phyloP scores from a whole-genome alignment of 2,888 invertebrate genomes.

The Autographa pulchrina region DNA sequence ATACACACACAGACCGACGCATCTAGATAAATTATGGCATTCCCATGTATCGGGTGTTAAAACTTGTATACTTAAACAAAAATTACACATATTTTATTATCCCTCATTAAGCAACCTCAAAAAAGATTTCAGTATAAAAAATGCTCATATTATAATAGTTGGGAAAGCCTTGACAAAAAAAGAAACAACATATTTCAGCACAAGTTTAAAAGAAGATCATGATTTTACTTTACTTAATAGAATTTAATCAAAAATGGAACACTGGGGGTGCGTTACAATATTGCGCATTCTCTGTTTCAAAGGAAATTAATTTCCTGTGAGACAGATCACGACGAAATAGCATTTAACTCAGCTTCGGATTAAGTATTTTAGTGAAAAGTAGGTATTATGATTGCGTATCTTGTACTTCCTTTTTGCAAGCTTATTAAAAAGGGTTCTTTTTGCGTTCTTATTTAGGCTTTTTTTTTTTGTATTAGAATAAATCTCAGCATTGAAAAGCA shows the following conservation, averaged over 20 bases:
- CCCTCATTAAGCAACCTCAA: too few species aligned
- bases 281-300: slow-evolving; percentile 24
- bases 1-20: too few species aligned
- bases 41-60: too few species aligned
- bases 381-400: neutral
- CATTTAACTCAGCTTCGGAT: neutral
- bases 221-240: neutral
- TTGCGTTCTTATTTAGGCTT: too few species aligned
- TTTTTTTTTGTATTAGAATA: too few species aligned
- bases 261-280: slow-evolving; percentile 19
- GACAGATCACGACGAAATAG: slow-evolving; percentile 27
- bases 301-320: slow-evolving; percentile 42
- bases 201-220: neutral
- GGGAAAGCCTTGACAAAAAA: too few species aligned
- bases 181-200: neutral
- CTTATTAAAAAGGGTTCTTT: neutral
- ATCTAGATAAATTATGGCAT: too few species aligned
- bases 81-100: too few species aligned
- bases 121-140: too few species aligned
- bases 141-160: too few species aligned
- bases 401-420: neutral
- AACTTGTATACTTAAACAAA: too few species aligned
- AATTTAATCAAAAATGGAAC: slow-evolving; percentile 12
- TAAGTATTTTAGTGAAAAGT: neutral
- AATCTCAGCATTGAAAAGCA: too few species aligned